A percentile compares a stretch with the other conserved stretches of the same genome.
These are phyloP conservation scores for Eciton burchellii DNA, from an alignment of 1,140 invertebrate genomes.

Conservation along the genomic window DNA sequence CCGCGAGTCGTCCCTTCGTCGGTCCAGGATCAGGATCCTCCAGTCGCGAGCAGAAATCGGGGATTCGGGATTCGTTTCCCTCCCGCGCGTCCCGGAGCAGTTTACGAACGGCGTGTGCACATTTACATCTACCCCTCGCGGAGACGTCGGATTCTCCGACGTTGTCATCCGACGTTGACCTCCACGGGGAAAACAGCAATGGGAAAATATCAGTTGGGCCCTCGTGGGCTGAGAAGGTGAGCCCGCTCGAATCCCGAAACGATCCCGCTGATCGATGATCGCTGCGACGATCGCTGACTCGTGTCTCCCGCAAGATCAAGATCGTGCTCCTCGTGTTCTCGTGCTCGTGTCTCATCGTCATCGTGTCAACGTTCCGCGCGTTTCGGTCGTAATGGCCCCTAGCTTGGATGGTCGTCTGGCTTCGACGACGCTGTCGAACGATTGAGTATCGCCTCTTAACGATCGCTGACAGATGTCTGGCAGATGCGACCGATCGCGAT, in stretches of 20 bases:
- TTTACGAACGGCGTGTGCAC: not conserved
- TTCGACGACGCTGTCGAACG: not conserved
- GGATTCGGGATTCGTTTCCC: not conserved
- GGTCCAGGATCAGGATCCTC: conserved; percentile 38
- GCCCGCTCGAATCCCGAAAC: not conserved
- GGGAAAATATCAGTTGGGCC: not conserved
- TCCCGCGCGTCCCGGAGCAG: not conserved
- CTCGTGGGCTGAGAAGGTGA: not conserved
- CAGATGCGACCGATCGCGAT: not conserved
- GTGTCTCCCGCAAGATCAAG: not conserved
- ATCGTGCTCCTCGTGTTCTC: not conserved
- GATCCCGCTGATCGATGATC: not conserved
- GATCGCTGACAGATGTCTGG: not conserved
- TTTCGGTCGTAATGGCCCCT: not conserved
- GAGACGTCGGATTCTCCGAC: not conserved
- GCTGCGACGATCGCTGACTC: not conserved
- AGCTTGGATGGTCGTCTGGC: no score
- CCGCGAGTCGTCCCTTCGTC: conserved; percentile 59
- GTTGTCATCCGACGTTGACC: not conserved
- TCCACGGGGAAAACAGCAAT: not conserved
- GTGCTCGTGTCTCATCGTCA: not conserved
- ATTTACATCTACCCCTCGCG: conserved; percentile 20
- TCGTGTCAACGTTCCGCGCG: conserved; percentile 1
- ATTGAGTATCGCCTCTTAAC: not conserved
- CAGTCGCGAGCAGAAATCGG: conserved; percentile 29